Evolutionary conservation across 2,888 invertebrate genomes (phyloP).

Genomic region (Smittia sp.): DNA sequence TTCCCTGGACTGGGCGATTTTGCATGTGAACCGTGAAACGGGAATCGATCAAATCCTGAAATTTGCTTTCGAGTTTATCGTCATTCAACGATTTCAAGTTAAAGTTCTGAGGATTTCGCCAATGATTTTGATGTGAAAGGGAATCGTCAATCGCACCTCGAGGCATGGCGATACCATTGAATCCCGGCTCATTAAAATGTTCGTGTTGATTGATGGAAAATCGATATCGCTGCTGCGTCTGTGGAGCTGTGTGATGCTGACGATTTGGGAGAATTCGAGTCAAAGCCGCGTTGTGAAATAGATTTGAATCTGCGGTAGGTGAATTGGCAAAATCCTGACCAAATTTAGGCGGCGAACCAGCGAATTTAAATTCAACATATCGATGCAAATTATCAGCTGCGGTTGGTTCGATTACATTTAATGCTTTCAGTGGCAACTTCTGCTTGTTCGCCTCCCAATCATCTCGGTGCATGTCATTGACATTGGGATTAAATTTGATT

Average conservation of each 20-base stretch:
- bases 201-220: conserved; percentile 19
- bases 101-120: no score
- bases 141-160: no score
- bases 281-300: background rate
- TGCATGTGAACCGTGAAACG: no score
- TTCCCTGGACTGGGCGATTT: no score
- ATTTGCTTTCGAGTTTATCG: no score
- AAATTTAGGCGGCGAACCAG: background rate
- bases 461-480: background rate
- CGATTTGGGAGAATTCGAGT: background rate
- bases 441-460: background rate
- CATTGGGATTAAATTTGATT: background rate
- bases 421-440: background rate
- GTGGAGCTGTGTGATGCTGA: background rate
- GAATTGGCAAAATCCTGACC: background rate
- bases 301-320: no score
- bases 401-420: background rate
- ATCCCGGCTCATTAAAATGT: background rate
- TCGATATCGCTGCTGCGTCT: background rate
- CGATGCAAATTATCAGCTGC: background rate
- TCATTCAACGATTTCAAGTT: no score
- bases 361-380: background rate
- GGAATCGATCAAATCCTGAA: no score
- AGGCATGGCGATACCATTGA: no score
- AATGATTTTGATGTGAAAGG: no score